phyloP scores from a whole-genome alignment of 1,140 invertebrate species.

The Lanistes nyassanus region DNA sequence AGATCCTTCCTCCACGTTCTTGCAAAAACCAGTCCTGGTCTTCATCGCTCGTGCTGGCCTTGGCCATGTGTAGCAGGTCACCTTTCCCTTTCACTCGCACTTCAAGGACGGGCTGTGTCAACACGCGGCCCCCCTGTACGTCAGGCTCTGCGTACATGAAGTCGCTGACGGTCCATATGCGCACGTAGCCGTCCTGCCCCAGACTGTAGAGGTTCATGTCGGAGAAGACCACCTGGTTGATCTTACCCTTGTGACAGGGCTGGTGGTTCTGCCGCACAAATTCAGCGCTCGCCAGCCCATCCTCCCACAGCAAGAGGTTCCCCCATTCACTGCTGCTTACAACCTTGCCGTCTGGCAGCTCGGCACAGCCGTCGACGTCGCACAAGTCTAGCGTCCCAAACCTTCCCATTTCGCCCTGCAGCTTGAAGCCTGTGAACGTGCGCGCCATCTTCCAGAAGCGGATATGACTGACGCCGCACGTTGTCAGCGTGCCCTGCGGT shows the following conservation, averaged over 20 bases:
- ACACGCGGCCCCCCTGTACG: not conserved
- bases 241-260: conserved; percentile 77
- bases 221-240: conserved; percentile 76
- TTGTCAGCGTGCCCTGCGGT: conserved; percentile 78
- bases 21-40: conserved; percentile 28
- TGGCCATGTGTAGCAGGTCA: conserved; percentile 19
- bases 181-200: conserved; percentile 82
- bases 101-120: conserved; percentile 73
- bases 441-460: conserved; percentile 90
- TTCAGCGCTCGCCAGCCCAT: conserved; percentile 78
- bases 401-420: conserved; percentile 81
- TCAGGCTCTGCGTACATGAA: conserved; percentile 1
- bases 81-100: conserved; percentile 79
- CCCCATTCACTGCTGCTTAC: conserved; percentile 87
- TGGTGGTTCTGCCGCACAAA: conserved; percentile 59
- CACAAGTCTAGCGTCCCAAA: conserved; percentile 89
- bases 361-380: conserved; percentile 81
- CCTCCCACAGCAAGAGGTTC: conserved; percentile 87
- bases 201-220: conserved; percentile 72
- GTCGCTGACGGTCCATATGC: conserved; percentile 81
- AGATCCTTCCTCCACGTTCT: conserved; percentile 25
- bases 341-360: conserved; percentile 85
- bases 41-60: not conserved
- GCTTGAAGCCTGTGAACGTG: conserved; percentile 87
- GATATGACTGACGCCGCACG: conserved; percentile 80